Base-by-base conservation (phyloP, 2,888 invertebrate species). In the Unio pictorum region DNA sequence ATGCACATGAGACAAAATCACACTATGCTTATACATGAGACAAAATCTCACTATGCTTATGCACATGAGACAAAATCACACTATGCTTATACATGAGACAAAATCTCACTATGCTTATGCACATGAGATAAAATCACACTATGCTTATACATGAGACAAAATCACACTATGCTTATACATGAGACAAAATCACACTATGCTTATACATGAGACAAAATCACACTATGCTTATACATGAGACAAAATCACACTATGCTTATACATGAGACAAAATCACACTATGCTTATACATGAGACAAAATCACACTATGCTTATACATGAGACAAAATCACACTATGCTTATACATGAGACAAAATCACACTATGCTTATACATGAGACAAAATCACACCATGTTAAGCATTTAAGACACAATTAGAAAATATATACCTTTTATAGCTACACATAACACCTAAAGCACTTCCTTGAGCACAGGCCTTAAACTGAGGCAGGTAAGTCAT, bases 401-500 rank as follows among this genome's bases (percentile, higher is more conserved):
- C 45, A 45, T 15, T 1, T 30, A 1, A 15, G 7, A 34, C 17
- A 20, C 2, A 45, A 60, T 8, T 34, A n/a, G n/a, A 30, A 60
- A 30, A 55, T 30, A 23, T 11, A 15, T 64, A 84, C 83, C 84
- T 82, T 79, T 86, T 87, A 67, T 87, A 87, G 72, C 86, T 86
- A 72, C 87, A 87, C 87, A 87, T 87, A 30, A 86, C 72, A 20
- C 84, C 84, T 56, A 81, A 74, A 8, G 83, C 82, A 3, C 87
- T 86, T 30, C 83, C 85, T 17, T 81, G 77, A 6, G 86, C 76
- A 75, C 87, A 87, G 28, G 77, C 73, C 69, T 81, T 79, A 72
- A 87, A 87, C 68, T 80, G 81, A 58, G 87, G 87, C n/a, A 87
- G 76, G 72, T 81, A 87, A 11, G 87, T 87, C 73, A 80, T 79